These are phyloP conservation scores for Entomyzon cyanotis DNA, from an alignment of 2,113 vertebrate species.

Conservation along the genomic window DNA sequence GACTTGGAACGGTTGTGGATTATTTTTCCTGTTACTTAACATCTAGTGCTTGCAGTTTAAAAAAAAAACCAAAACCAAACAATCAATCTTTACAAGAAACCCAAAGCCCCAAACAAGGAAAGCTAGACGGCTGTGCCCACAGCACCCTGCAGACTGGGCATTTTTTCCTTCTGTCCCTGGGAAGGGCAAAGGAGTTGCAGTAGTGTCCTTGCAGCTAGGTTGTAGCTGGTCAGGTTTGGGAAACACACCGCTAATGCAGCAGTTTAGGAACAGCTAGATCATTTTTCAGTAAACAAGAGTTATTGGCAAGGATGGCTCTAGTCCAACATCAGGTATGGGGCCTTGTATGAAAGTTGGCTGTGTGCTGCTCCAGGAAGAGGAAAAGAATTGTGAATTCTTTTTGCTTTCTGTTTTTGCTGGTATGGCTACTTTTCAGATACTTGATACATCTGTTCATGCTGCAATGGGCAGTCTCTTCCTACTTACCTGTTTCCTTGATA, in stretches of 20 bases:
- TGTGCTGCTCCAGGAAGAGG: not conserved
- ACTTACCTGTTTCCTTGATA: not conserved
- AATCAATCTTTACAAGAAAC: not conserved
- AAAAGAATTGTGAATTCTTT: not conserved
- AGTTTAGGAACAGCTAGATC: not conserved
- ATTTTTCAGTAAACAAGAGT: not conserved
- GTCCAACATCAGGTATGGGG: fast-evolving
- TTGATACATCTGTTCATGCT: not conserved
- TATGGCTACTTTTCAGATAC: not conserved
- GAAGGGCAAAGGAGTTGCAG: not conserved
- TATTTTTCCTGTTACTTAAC: not conserved
- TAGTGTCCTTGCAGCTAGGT: not conserved
- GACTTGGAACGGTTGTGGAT: not conserved
- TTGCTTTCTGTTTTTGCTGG: not conserved
- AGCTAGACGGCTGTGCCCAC: not conserved
- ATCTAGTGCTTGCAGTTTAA: not conserved
- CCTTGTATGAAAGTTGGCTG: not conserved
- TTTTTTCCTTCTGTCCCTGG: no score
- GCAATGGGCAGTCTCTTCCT: not conserved
- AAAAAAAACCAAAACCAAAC: not conserved
- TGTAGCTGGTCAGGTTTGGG: not conserved
- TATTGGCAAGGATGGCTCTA: not conserved
- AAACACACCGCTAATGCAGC: not conserved
- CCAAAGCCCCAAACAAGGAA: not conserved
- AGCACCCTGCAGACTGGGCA: fast-evolving